A percentile compares a stretch with the other conserved stretches of the same genome.
Evolutionary conservation across 2,113 vertebrate species (phyloP).

Genomic region (Cryptomyrus ogoouensis): DNA sequence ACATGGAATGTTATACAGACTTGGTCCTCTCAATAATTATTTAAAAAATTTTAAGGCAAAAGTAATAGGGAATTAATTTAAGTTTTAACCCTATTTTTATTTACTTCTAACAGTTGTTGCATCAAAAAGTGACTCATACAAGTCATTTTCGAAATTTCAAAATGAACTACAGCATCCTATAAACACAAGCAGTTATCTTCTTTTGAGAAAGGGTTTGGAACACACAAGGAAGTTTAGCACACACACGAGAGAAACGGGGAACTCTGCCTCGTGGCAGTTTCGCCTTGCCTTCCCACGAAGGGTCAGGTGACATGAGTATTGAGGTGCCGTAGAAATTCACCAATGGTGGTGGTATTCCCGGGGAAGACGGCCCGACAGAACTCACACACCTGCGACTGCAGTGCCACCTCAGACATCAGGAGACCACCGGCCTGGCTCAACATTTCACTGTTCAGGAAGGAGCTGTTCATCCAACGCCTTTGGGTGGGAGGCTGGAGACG

Average conservation of each 20-base stretch:
- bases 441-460: conserved; percentile 34
- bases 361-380: conserved; percentile 67
- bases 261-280: background rate
- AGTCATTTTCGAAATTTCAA: background rate
- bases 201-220: background rate
- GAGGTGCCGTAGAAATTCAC: conserved; percentile 57
- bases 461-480: conserved; percentile 45
- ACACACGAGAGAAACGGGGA: background rate
- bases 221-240: background rate
- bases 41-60: background rate
- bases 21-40: background rate
- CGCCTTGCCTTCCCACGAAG: background rate
- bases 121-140: background rate
- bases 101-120: background rate
- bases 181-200: background rate
- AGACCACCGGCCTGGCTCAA: background rate
- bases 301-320: conserved; percentile 56
- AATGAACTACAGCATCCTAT: background rate
- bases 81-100: background rate
- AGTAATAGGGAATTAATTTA: background rate
- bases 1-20: background rate
- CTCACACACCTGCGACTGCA: conserved; percentile 64
- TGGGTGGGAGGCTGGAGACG: conserved; percentile 24
- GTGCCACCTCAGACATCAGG: conserved; percentile 44
- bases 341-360: conserved; percentile 45